These are phyloP conservation scores for Phenganax stokvisi DNA, from an alignment of 92 coral and sea anemone species.

Conservation along the genomic window DNA sequence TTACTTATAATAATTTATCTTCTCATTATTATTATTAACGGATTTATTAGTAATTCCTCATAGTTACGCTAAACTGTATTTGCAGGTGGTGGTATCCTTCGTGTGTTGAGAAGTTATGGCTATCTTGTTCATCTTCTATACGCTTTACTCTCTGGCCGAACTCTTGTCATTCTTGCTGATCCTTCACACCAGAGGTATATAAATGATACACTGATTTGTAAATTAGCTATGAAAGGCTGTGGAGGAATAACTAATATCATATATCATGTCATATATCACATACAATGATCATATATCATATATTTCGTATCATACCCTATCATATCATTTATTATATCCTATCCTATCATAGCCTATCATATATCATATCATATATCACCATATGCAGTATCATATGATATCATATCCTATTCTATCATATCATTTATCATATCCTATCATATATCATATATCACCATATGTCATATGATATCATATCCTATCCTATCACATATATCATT, in stretches of 20 bases:
- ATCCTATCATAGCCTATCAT: too few species aligned
- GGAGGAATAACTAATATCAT: neutral
- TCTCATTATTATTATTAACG: neutral
- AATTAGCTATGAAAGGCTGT: neutral
- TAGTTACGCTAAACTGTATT: neutral
- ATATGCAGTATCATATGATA: too few species aligned
- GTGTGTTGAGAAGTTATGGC: conserved; percentile 62
- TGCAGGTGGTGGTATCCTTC: conserved; percentile 53
- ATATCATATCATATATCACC: too few species aligned
- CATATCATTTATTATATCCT: too few species aligned
- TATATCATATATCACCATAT: too few species aligned
- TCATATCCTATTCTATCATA: too few species aligned
- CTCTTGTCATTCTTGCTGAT: conserved; percentile 77
- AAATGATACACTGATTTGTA: neutral
- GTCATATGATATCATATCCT: too few species aligned
- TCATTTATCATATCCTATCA: too few species aligned
- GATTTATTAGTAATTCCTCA: neutral
- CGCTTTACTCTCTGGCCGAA: conserved; percentile 74
- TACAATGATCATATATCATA: too few species aligned
- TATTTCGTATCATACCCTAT: too few species aligned
- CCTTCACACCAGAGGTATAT: conserved; percentile 67
- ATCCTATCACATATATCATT: too few species aligned
- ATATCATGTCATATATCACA: too few species aligned
- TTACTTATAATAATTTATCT: neutral
- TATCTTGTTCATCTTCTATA: conserved; percentile 74